These are phyloP conservation scores for Eulemur coronatus DNA, from an alignment of 2,797 vertebrate genomes.

Conservation along the genomic window DNA sequence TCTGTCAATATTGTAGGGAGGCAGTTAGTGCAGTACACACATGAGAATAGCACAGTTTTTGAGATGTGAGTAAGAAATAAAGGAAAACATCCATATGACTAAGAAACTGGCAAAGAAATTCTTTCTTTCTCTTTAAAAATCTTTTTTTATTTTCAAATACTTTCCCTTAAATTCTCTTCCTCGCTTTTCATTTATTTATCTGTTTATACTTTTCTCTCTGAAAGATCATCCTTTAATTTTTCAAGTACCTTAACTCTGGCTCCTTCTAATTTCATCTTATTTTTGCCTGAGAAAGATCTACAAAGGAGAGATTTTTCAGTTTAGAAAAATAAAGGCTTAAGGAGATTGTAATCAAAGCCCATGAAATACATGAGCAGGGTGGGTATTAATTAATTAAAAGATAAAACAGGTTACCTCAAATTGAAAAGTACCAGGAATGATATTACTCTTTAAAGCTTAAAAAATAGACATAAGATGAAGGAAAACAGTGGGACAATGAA, in stretches of 20 bases:
- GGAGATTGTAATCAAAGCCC: background rate
- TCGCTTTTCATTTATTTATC: background rate
- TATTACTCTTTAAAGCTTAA: background rate
- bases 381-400: background rate
- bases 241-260: background rate
- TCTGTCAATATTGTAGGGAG: background rate
- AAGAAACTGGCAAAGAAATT: background rate
- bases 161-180: background rate
- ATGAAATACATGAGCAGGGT: background rate
- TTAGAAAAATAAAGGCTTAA: background rate
- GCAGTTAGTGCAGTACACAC: conserved; percentile 9
- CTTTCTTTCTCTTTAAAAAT: background rate
- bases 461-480: background rate
- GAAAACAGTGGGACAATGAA: background rate
- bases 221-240: background rate
- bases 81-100: background rate
- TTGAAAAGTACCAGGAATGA: background rate
- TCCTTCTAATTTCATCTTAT: background rate
- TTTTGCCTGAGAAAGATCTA: background rate
- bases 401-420: background rate
- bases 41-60: background rate
- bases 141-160: background rate
- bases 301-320: background rate
- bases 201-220: background rate
- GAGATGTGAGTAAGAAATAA: conserved; percentile 14